Percentiles rank a stretch among this genome's conserved stretches.
phyloP scores from a whole-genome alignment of 2,888 invertebrate genomes.

The Euphydryas editha region DNA sequence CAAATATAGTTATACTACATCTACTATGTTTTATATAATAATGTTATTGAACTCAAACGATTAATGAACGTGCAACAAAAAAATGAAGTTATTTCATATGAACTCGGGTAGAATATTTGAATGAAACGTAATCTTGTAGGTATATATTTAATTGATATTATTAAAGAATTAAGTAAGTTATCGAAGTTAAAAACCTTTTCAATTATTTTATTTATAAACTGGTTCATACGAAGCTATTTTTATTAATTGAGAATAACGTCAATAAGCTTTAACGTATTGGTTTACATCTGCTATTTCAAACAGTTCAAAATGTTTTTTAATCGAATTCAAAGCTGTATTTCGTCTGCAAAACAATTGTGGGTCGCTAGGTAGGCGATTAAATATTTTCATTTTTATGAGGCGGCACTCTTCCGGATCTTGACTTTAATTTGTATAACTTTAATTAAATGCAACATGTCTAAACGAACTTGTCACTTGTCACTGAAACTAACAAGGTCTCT shows the following conservation, averaged over 20 bases:
- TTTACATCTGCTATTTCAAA: not conserved
- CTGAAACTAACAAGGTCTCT: constrained; percentile 49
- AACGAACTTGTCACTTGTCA: constrained; percentile 32
- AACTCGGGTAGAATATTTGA: too few relatives aligned
- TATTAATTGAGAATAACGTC: not conserved
- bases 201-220: too few relatives aligned
- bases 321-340: not conserved
- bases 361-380: not conserved
- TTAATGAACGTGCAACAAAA: too few relatives aligned
- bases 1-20: too few relatives aligned
- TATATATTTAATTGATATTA: too few relatives aligned
- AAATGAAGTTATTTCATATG: too few relatives aligned
- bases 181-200: too few relatives aligned
- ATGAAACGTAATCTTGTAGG: too few relatives aligned
- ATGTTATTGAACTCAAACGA: too few relatives aligned
- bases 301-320: not conserved
- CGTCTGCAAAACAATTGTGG: not conserved
- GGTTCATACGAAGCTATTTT: too few relatives aligned
- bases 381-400: not conserved
- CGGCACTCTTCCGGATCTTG: constrained; percentile 14
- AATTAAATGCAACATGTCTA: constrained; percentile 26
- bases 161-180: too few relatives aligned
- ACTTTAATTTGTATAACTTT: constrained; percentile 15
- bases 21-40: too few relatives aligned
- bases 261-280: not conserved